Conservation (phyloP, 2,888 invertebrate genomes). For the Phalera bucephala region DNA sequence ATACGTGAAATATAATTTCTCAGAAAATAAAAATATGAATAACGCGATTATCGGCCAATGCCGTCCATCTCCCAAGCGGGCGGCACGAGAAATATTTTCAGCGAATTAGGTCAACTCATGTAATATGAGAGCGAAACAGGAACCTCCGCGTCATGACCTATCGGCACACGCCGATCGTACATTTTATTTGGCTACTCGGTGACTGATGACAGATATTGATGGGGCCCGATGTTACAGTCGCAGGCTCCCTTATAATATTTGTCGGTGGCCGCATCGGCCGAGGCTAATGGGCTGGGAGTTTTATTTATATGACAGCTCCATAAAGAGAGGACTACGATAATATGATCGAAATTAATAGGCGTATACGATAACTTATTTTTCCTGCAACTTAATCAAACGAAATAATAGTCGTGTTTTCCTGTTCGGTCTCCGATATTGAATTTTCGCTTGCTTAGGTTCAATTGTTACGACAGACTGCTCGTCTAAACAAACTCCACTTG, state of each 20-base stretch:
- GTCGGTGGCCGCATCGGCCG: conserved; percentile 44
- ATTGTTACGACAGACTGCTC: conserved; percentile 6
- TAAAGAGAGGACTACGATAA: conserved; percentile 60
- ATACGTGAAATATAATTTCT: no score
- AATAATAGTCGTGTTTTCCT: conserved; percentile 34
- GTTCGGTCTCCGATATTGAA: conserved; percentile 14
- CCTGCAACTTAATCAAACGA: conserved; percentile 37
- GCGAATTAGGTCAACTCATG: conserved; percentile 64
- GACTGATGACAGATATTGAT: conserved; percentile 78
- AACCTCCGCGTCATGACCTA: conserved; percentile 52
- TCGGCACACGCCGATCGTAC: conserved; percentile 58
- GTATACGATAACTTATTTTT: conserved; percentile 47
- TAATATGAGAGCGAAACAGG: conserved; percentile 56
- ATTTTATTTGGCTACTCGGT: conserved; percentile 73
- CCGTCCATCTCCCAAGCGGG: conserved; percentile 30
- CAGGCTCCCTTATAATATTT: conserved; percentile 58
- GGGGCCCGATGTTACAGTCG: conserved; percentile 51
- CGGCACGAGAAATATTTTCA: conserved; percentile 41
- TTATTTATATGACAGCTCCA: conserved; percentile 69
- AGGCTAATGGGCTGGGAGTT: conserved; percentile 62
- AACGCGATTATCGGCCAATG: conserved; percentile 21
- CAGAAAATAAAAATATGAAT: conserved; percentile 12
- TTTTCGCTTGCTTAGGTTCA: conserved; percentile 12
- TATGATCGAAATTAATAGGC: conserved; percentile 62
- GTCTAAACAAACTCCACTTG: conserved; percentile 1